Conservation (phyloP, 2,888 invertebrate species). For the Gnatocerus cornutus region DNA sequence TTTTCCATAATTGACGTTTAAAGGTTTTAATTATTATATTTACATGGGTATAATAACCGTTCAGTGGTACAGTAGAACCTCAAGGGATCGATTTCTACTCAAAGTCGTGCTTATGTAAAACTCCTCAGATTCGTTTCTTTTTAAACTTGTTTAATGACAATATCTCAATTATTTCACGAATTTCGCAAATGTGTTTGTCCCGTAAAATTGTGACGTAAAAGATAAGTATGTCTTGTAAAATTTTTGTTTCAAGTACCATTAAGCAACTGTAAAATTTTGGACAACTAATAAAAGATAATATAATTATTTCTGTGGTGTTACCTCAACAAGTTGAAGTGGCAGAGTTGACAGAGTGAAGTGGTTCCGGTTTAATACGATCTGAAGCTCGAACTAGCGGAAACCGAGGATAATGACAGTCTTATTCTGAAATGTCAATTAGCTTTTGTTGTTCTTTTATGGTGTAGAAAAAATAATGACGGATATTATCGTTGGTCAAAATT, state of each 20-base stretch:
- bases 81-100: too few relatives aligned
- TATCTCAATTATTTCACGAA: constrained; percentile 3
- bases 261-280: constrained; percentile 19
- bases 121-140: too few relatives aligned
- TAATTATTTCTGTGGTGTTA: constrained; percentile 9
- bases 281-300: constrained; percentile 28
- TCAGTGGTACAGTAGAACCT: too few relatives aligned
- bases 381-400: background rate
- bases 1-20: background rate
- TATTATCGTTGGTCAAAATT: constrained; percentile 38
- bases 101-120: too few relatives aligned
- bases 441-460: background rate
- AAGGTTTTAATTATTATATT: background rate
- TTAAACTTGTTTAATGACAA: background rate
- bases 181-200: constrained; percentile 1
- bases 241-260: constrained; percentile 15
- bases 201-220: constrained; percentile 9
- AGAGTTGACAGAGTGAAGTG: background rate
- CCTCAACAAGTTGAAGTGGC: constrained; percentile 16
- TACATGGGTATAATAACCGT: too few relatives aligned
- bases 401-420: background rate
- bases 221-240: constrained; percentile 24
- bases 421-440: background rate
- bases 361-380: background rate
- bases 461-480: constrained; percentile 36